Evolutionary conservation across 2,797 vertebrate genomes (phyloP).

Genomic region (Sebastes matsubarae): DNA sequence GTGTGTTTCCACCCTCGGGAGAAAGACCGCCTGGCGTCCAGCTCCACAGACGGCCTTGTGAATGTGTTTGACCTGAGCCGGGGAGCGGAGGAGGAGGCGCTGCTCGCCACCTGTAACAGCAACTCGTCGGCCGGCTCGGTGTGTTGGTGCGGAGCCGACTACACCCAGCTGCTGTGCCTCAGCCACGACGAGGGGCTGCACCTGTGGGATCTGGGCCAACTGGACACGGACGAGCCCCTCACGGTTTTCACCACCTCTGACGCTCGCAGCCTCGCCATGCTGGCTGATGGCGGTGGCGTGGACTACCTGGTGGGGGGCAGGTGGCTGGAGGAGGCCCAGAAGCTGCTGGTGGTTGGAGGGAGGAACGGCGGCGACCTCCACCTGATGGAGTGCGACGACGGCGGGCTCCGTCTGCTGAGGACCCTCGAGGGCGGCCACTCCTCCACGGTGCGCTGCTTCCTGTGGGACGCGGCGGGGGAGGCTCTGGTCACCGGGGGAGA

Average conservation of each 20-base stretch:
- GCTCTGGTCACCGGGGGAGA: slow-evolving; percentile 91
- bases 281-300: slow-evolving; percentile 59
- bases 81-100: slow-evolving; percentile 89
- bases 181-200: slow-evolving; percentile 90
- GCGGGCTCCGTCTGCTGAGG: slow-evolving; percentile 77
- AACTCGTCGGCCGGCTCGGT: slow-evolving; percentile 86
- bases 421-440: slow-evolving; percentile 85
- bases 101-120: slow-evolving; percentile 90
- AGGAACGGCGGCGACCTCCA: slow-evolving; percentile 82
- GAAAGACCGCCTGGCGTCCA: slow-evolving; percentile 85
- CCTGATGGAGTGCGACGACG: slow-evolving; percentile 80
- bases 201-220: slow-evolving; percentile 89
- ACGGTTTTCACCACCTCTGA: slow-evolving; percentile 81
- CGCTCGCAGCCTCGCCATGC: slow-evolving; percentile 70
- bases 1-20: slow-evolving; percentile 90
- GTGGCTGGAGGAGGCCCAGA: slow-evolving; percentile 84
- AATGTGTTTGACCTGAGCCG: slow-evolving; percentile 91
- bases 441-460: slow-evolving; percentile 88
- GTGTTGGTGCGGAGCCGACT: slow-evolving; percentile 83
- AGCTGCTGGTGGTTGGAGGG: slow-evolving; percentile 89
- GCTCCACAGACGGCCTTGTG: slow-evolving; percentile 92
- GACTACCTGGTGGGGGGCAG: slow-evolving; percentile 90
- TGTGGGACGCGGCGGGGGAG: slow-evolving; percentile 82
- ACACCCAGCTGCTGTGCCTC: slow-evolving; percentile 77
- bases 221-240: slow-evolving; percentile 87